Evolutionary conservation across 2,888 invertebrate species (phyloP), one percentile per base, ranked within the genome.

Genomic region (Panorpa germanica): DNA sequence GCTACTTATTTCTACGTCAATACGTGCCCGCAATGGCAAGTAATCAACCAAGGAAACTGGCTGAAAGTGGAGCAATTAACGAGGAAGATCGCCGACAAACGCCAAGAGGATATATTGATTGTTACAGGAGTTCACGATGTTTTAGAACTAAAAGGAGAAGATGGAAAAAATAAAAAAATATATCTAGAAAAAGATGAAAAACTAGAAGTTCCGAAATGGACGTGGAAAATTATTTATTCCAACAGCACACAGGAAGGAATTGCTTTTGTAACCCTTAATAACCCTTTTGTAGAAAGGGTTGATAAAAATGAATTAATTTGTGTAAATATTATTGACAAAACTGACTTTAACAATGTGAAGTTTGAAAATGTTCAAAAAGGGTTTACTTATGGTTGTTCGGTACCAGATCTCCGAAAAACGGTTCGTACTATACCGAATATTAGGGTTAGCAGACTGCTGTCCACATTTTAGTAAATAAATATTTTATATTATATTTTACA

Each of bases 1-100:
- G 45, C 56, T 2, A 61, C 61, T 3, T 63, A 59, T 40, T 63
- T 52, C 40, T 64, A 57, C 43, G 44, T 58, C 17, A 65, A 64
- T 38, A 50, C 46, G 2, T 52, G 50, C 9, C 63, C 63, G 0
- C 59, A 63, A 40, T 65, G 59, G 58, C 57, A 57, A 41, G 40
- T 40, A 6, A 49, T 63, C 22, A 63, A 62, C 39, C 52, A 44
- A 10, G 61, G 59, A 17, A 62, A 62, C 40, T 63, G 63, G 63
- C 42, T 50, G 29, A 43, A 45, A n/a, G 41, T 62, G 2, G 63
- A 64, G 44, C 42, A 44, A 21, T 43, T 49, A 20, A 46, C 55
- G 2, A 44, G 63, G 32, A 46, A 45, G 25, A 33, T 50, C 5
- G 57, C 61, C 3, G 44, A 40, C 8, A 35, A 37, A 3, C 46